Evolutionary conservation across 2,113 vertebrate genomes (phyloP), one percentile per base, ranked within the genome.

Genomic region (Prolemur simus): DNA sequence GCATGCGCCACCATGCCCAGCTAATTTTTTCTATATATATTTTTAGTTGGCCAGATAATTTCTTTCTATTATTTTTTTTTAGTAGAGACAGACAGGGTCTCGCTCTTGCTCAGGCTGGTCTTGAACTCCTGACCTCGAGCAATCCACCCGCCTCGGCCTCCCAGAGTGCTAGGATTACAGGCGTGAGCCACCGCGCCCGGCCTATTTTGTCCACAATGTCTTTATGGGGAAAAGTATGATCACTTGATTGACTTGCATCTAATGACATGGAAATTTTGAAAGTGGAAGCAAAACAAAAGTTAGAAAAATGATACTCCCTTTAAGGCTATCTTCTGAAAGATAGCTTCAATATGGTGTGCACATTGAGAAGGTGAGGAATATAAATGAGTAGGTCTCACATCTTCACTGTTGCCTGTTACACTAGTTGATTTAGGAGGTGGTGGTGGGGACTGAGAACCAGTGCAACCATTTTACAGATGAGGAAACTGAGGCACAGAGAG

Each of bases 311-410:
- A 32, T 45, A 32, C 0, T 74, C 4, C n/a, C 42, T 89, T 54
- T 34, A 37, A 85, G 15, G 71, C 54, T 71, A 5, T 64, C 47
- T 80, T 73, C 52, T 54, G 95, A 56, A 76, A 37, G 68, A n/a
- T n/a, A n/a, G 60, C 49, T 84, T 54, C 60, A 34, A 17, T 32
- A 17, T 71, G 49, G 5, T 37, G 8, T 56, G 37, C 11, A n/a
- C 25, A 27, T 81, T 81, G 37, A 90, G 63, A 85, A 77, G 52
- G 63, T 47, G 73, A 52, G 37, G 63, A 92, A 82, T 66, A 56
- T 64, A 87, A 95, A 74, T 95, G 80, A 39, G 39, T 20, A 17
- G 32, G 45, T 71, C 56, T 97, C 20, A n/a, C 29, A 25, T 93
- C 88, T 86, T 56, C 39, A 45, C 37, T 37, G 37, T 47, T 23